phyloP scores from a whole-genome alignment of 2,888 invertebrate genomes.

The Sinotaia quadrata region DNA sequence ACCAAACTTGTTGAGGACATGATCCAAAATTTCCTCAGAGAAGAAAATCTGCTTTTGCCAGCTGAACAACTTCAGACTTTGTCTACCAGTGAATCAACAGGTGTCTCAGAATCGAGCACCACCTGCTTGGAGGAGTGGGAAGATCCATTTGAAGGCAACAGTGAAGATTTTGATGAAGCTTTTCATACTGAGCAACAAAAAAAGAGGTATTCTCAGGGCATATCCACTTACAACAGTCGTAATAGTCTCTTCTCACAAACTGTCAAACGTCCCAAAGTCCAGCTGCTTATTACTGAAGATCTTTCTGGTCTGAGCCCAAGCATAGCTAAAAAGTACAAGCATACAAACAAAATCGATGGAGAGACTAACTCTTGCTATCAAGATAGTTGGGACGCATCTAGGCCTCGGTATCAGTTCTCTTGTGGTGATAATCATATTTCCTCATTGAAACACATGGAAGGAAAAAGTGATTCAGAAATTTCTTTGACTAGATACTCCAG shows the following conservation, averaged over 20 bases:
- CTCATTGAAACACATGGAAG: too few species aligned
- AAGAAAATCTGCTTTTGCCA: slow-evolving; percentile 45
- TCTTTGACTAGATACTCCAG: too few species aligned
- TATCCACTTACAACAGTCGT: slow-evolving; percentile 25
- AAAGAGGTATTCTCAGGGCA: slow-evolving; percentile 22
- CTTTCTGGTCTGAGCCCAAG: background rate
- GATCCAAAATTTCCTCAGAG: slow-evolving; percentile 54
- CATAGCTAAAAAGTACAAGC: slow-evolving; percentile 5
- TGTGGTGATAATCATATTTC: too few species aligned
- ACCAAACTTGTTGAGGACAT: slow-evolving; percentile 72
- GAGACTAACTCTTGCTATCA: too few species aligned
- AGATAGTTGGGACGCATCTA: too few species aligned
- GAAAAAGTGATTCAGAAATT: too few species aligned
- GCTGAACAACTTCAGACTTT: slow-evolving; percentile 15
- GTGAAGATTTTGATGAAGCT: slow-evolving; percentile 16
- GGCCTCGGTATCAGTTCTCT: too few species aligned
- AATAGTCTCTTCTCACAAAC: slow-evolving; percentile 32
- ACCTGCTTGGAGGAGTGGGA: slow-evolving; percentile 1
- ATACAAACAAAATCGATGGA: too few species aligned
- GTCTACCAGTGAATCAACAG: background rate
- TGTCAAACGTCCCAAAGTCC: slow-evolving; percentile 29
- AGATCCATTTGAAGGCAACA: slow-evolving; percentile 16
- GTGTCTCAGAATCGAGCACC: background rate
- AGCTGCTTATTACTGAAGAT: background rate
- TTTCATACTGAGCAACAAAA: slow-evolving; percentile 1